A percentile compares a stretch with the other conserved stretches of the same genome.
Conservation (phyloP, 2,113 vertebrate species). For the Pterocles burchelli region DNA sequence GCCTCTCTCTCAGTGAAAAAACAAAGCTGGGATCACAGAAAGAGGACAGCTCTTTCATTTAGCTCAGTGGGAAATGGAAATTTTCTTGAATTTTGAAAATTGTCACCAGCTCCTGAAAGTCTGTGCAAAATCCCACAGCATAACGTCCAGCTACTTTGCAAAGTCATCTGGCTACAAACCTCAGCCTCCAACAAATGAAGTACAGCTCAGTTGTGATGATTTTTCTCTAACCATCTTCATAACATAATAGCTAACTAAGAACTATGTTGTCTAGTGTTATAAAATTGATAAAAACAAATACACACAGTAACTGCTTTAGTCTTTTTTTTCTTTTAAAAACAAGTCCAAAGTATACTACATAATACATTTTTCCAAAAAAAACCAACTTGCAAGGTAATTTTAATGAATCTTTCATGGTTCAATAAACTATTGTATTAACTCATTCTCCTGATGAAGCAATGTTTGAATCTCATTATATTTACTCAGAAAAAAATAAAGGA, state of each 20-base stretch:
- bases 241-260: background rate
- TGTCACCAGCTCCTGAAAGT: background rate
- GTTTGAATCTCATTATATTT: slow-evolving; percentile 21
- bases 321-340: background rate
- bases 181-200: background rate
- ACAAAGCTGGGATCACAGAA: background rate
- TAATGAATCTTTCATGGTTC: slow-evolving; percentile 57
- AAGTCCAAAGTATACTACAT: background rate
- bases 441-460: slow-evolving; percentile 9
- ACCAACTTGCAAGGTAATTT: background rate
- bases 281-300: background rate
- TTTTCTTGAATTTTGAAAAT: background rate
- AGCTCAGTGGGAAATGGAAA: background rate
- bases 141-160: background rate
- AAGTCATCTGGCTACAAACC: background rate
- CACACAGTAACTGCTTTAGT: background rate
- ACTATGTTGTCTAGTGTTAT: background rate
- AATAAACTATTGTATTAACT: slow-evolving; percentile 39
- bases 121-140: background rate
- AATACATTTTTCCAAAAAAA: background rate
- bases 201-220: background rate
- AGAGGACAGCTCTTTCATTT: background rate
- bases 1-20: background rate
- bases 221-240: background rate
- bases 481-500: slow-evolving; percentile 11